These are phyloP conservation scores for Gandaritis pyraliata DNA, from an alignment of 2,888 invertebrate genomes.

Conservation along the genomic window DNA sequence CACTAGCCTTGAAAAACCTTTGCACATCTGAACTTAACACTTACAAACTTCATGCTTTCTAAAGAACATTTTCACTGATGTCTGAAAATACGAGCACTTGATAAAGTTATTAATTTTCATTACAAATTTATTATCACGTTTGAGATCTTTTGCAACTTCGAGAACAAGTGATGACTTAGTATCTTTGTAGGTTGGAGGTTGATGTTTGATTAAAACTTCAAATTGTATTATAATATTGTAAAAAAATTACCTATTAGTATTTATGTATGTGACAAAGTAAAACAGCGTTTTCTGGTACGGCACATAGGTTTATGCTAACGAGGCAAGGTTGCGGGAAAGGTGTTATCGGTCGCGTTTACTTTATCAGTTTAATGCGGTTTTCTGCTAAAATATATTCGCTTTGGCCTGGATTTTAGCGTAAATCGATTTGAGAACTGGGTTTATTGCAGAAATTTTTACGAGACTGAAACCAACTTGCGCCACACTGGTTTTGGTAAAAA, in stretches of 20 bases:
- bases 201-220: too few species aligned
- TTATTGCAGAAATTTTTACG: not conserved
- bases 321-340: constrained; percentile 32
- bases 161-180: too few species aligned
- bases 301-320: constrained; percentile 30
- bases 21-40: too few species aligned
- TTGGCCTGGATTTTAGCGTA: constrained; percentile 25
- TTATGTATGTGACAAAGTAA: constrained; percentile 1
- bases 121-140: not conserved
- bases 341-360: constrained; percentile 31
- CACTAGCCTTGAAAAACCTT: too few species aligned
- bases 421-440: constrained; percentile 17
- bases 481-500: too few species aligned
- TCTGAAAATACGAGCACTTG: too few species aligned
- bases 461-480: not conserved
- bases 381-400: constrained; percentile 26
- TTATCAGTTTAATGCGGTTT: constrained; percentile 36
- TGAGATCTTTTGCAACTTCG: not conserved
- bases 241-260: too few species aligned
- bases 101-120: too few species aligned
- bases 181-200: too few species aligned
- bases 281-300: constrained; percentile 11
- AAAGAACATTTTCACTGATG: too few species aligned
- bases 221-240: too few species aligned
- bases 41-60: too few species aligned